phyloP scores from a whole-genome alignment of 1,140 invertebrate genomes.

The Ectropis grisescens region DNA sequence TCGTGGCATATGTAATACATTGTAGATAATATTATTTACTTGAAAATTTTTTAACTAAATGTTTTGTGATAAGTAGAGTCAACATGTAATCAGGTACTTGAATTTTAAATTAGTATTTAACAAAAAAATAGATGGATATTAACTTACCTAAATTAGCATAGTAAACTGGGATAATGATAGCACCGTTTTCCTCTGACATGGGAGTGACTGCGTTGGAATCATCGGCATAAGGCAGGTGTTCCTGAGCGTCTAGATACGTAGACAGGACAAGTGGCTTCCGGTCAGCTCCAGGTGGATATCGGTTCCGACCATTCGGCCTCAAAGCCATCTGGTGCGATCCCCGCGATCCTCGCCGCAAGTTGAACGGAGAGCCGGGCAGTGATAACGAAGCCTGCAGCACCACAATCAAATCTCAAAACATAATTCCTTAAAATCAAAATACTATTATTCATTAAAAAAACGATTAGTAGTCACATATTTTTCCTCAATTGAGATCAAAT shows the following conservation, averaged over 20 bases:
- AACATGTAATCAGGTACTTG: too few relatives aligned
- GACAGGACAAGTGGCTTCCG: conserved; percentile 94
- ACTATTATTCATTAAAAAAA: too few relatives aligned
- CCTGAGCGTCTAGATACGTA: conserved; percentile 95
- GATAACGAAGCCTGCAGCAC: conserved; percentile 90
- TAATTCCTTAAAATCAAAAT: background rate
- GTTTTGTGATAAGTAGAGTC: too few relatives aligned
- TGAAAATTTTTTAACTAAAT: too few relatives aligned
- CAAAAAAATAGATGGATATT: too few relatives aligned
- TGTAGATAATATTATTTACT: too few relatives aligned
- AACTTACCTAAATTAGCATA: conserved; percentile 81
- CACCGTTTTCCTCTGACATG: conserved; percentile 97
- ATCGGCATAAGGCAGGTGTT: conserved; percentile 96
- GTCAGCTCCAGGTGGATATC: conserved; percentile 82
- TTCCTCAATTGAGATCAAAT: conserved; percentile 64
- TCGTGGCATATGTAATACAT: too few relatives aligned
- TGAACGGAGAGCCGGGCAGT: conserved; percentile 96
- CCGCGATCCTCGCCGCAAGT: conserved; percentile 87
- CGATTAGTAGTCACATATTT: conserved; percentile 4
- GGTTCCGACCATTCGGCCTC: conserved; percentile 79
- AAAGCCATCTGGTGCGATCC: conserved; percentile 93
- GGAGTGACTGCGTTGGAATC: conserved; percentile 98
- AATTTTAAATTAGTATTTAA: too few relatives aligned
- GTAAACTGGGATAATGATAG: conserved; percentile 92
- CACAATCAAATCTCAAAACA: conserved; percentile 3